Base-by-base conservation (phyloP, 2,797 vertebrate species). In the Poecilia picta region DNA sequence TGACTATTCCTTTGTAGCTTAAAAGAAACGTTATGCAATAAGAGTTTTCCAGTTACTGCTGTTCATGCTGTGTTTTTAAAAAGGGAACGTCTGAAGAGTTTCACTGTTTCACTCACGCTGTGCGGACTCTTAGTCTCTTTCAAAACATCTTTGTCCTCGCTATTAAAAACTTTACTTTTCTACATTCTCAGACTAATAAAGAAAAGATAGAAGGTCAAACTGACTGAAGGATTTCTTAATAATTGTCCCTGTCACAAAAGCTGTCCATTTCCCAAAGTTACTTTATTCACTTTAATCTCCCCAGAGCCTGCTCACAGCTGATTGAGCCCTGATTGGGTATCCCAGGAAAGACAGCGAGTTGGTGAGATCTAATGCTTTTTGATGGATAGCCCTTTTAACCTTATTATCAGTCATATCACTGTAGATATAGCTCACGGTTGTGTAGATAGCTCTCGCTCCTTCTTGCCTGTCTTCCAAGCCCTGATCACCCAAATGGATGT, bases 311-410 rank as follows among this genome's bases (percentile, higher is more conserved):
- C 25, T 84, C 31, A 11, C 77, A 75, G 79, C 77, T 73, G 79
- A 68, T 47, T 83, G 72, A 85, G 64, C 23, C 0, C 0, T 59
- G 51, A 82, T 79, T 85, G 72, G 49, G 49, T 83, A 12, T 83
- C 79, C 78, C 53, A 79, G 73, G 71, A 45, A 64, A 55, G 53
- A 75, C 72, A 53, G 72, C 18, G 16, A 81, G 68, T 39, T 57
- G 72, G 74, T 55, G 20, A 72, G 72, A 89, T 72, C 20, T 85
- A 77, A 88, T 81, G 79, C 3, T 77, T 89, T 90, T 76, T 88
- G 85, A 93, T 83, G 70, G 79, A 85, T 70, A 81, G 83, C 87
- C 85, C 85, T 84, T 90, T 88, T 92, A 87, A 93, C 91, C 89
- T 86, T 85, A 81, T 86, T 85, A 89, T 82, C 74, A 72, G 68